Conservation (phyloP, 2,888 invertebrate genomes). For the Dicycla oo region DNA sequence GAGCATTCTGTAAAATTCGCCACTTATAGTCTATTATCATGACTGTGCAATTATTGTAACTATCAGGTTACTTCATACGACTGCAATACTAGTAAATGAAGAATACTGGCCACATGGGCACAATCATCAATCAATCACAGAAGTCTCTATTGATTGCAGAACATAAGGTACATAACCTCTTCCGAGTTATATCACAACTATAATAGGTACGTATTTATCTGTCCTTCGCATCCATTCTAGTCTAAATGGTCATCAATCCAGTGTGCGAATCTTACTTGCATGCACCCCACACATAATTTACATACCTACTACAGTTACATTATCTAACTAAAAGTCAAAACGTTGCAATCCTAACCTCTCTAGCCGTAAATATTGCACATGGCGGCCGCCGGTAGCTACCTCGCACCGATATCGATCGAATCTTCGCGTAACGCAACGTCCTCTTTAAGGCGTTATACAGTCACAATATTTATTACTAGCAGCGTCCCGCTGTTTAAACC, state of each 20-base stretch:
- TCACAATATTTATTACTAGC: conserved; percentile 23
- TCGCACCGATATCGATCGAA: conserved; percentile 45
- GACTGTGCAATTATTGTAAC: conserved; percentile 21
- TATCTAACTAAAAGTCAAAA: conserved; percentile 20
- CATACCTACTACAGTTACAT: not conserved
- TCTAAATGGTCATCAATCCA: not conserved
- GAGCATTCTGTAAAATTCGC: conserved; percentile 15
- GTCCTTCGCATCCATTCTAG: not conserved
- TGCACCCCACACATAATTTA: not conserved
- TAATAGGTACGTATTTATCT: not conserved
- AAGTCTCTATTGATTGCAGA: not conserved
- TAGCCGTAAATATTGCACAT: conserved; percentile 50
- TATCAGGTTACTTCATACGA: not conserved
- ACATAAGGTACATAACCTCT: conserved; percentile 26
- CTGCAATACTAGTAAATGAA: not conserved
- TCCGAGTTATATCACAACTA: not conserved
- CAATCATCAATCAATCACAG: not conserved
- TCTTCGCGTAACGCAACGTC: conserved; percentile 35
- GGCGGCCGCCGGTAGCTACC: conserved; percentile 35
- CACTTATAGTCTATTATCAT: conserved; percentile 19
- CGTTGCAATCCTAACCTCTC: conserved; percentile 45
- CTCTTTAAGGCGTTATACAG: conserved; percentile 21
- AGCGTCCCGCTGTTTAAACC: too few species aligned
- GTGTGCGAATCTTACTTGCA: not conserved
- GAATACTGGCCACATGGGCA: not conserved